Evolutionary conservation across 2,797 vertebrate species (phyloP), one percentile per base, ranked within the genome.

Genomic region (Propithecus perrieri): DNA sequence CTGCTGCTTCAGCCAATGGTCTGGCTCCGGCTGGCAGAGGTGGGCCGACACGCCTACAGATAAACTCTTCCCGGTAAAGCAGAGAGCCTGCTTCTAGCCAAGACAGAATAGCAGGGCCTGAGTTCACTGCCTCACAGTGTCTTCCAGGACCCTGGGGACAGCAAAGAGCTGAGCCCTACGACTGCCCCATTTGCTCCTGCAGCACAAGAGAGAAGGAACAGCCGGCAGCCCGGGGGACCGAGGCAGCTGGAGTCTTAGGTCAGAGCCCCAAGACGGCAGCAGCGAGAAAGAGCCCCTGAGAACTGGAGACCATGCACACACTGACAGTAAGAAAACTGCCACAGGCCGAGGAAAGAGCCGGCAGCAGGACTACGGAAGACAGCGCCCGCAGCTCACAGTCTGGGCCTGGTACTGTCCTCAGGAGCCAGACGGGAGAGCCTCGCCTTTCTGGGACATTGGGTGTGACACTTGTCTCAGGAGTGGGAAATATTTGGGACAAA

Each of bases 11-110:
- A 46, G 63, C 1, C 28, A 89, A 1, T 1, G 79, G 80, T 57
- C 12, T 35, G 43, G 20, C 18, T 41, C 41, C 18, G 28, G 43
- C 14, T n/a, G 17, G 41, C 48, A 67, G 35, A 67, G 41, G 14
- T 7, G 5, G 14, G n/a, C 46, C 1, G 1, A 63, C 18, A 35
- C 7, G 26, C 35, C 15, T 18, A 0, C 0, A 8, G 15, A 28
- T 4, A n/a, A 18, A 26, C 63, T 43, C 81, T 53, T 48, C 67
- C 53, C 17, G 2, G 7, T 1, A 50, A 69, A 41, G 61, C 63
- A 41, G 43, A 53, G 24, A 53, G 24, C 55, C 65, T 18, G 83
- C 28, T 74, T 61, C 33, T 4, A 69, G 43, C 53, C 55, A 57
- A 33, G 20, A n/a, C 12, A n/a, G 48, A 41, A 30, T 7, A 35